Base-by-base conservation (phyloP, 2,113 vertebrate genomes). In the Grantiella picta region DNA sequence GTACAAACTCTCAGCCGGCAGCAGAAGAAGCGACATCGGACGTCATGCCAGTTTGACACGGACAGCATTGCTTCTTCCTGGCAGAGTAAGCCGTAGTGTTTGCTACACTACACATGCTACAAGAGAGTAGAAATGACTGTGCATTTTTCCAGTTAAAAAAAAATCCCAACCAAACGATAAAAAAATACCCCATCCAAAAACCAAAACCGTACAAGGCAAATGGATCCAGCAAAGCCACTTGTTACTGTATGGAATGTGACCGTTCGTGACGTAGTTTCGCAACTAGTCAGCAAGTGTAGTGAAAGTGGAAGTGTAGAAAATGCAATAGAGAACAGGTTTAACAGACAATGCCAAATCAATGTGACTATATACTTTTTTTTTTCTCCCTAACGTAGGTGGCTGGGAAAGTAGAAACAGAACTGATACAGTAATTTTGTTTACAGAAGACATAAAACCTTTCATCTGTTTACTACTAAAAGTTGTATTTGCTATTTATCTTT, bases 1-100 rank as follows among this genome's bases (percentile, higher is more conserved):
- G 97, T 90, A 96, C 97, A 88, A 98, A 98, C 93, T 96, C 98
- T 4, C 98, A 98, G 82, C 82, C 36, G 3, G 95, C 97, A 10
- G 96, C 93, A 8, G 98, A 98, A 76, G 98, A 96, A 9, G 94
- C 59, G 1, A 97, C 97, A 5, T 95, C 98, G 0, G 98, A 96
- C 16, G 98, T 98, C 23, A 98, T 98, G 88, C 98, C 99, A 0
- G 99, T 99, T 87, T 99, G 99, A 99, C 27, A 47, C 45, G 10
- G 84, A 21, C 53, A 45, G 81, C 61, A 4, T 16, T 56, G 59
- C 68, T 94, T 94, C 86, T 65, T 88, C 63, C 8, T 21, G 49
- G 68, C 86, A 64, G 94, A 95, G 22, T 12, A 47, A 82, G 45
- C 49, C 0, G 24, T 94, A 66, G 92, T 66, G 82, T 75, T 92